Evolutionary conservation across 2,113 vertebrate genomes (phyloP), one percentile per base, ranked within the genome.

Genomic region (Otocyon megalotis): DNA sequence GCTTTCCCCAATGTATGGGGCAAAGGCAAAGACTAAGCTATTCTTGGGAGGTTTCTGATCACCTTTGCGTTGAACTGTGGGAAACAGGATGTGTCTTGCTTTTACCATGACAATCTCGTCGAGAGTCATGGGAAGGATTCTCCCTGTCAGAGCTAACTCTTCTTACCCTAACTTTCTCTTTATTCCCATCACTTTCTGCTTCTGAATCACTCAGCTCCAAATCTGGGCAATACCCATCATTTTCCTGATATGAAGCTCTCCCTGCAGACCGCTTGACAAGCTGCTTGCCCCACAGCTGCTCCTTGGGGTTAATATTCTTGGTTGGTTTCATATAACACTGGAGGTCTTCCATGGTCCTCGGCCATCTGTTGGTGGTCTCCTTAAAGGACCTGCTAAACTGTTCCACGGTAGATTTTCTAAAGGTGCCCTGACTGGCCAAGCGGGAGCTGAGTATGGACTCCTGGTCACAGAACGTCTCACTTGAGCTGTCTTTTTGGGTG

Each of bases 201-300:
- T 99, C 99, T 1, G 99, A 99, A 98, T 99, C 99, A 96, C 99
- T 99, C 62, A 99, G 99, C 98, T 99, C 99, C 93, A 99, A 98
- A 98, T 99, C 99, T 0, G 99, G 99, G 97, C 99, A 99, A 98
- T 99, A 99, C 2, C 99, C 99, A 5, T 99, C 99, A 0, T 99
- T 99, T 97, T 99, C 99, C 97, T 99, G 99, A 98, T 99, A 99
- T 0, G 99, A 97, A 93, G 98, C 98, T 37, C 94, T 97, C 87
- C 98, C 98, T 53, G 97, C 96, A n/a, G 98, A 98, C 81, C 98
- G 98, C 63, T 99, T 99, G 3, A 98, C 95, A 0, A 98, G 77
- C 19, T 99, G 99, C 96, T 99, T 99, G 94, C 98, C 98, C 99
- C 99, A 99, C 11, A 98, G 98, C 79, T 99, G 99, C 32, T 99